Conservation (phyloP, 2,888 invertebrate genomes). For the Tenthredo mesomela region DNA sequence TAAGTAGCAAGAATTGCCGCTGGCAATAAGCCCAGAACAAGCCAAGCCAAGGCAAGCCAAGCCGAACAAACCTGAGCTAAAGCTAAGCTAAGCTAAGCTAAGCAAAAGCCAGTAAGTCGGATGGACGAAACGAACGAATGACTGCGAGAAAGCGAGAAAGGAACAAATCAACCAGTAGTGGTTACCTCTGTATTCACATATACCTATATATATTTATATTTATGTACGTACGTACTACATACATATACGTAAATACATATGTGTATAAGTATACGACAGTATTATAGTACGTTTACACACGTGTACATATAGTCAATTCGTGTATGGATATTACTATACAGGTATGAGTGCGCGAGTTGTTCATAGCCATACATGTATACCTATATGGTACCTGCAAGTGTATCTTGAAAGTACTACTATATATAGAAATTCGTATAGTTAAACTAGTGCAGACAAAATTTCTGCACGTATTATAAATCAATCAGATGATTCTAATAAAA, state of each 20-base stretch:
- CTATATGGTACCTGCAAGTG: conserved; percentile 8
- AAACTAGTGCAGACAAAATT: conserved; percentile 4
- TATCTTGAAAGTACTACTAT: background rate
- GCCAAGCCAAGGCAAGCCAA: background rate
- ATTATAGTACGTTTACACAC: background rate
- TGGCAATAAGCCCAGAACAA: conserved; percentile 11
- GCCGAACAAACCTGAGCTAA: background rate
- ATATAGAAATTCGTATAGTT: background rate
- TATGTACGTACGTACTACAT: background rate
- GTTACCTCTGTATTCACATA: conserved; percentile 3
- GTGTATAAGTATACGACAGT: background rate
- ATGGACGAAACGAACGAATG: background rate
- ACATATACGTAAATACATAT: background rate
- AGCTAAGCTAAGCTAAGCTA: background rate
- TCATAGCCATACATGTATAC: background rate
- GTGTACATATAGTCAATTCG: conserved; percentile 9
- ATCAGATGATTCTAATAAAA: background rate
- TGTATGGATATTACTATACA: background rate
- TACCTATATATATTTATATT: background rate
- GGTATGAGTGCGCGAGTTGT: background rate
- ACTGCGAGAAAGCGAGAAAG: conserved; percentile 46
- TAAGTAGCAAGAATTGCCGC: conserved; percentile 17
- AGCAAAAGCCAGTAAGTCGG: background rate
- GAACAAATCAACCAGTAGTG: conserved; percentile 49
- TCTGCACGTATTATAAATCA: background rate